These are phyloP conservation scores for Acanthoscelides obtectus DNA, from an alignment of 2,888 invertebrate species.

Conservation along the genomic window DNA sequence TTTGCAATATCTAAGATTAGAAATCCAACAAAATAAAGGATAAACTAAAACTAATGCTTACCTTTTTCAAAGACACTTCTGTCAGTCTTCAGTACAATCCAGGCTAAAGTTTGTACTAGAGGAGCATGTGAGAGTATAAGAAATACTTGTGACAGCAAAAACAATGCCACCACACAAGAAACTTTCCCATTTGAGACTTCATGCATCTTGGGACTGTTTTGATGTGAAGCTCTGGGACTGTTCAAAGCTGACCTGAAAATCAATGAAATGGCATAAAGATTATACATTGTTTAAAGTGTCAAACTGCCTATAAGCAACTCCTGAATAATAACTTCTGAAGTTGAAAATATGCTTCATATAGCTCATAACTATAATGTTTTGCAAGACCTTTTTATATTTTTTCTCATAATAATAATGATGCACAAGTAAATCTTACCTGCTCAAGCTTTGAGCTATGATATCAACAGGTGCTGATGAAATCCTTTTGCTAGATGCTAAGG, in stretches of 20 bases:
- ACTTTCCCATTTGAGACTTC: constrained; percentile 54
- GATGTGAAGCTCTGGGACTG: constrained; percentile 16
- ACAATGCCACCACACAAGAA: constrained; percentile 86
- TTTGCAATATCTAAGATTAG: constrained; percentile 23
- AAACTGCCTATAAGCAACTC: no score
- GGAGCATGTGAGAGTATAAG: constrained; percentile 88
- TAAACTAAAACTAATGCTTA: neutral
- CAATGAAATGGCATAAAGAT: no score
- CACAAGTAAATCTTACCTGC: constrained; percentile 2
- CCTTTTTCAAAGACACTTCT: constrained; percentile 42
- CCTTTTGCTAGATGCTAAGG: constrained; percentile 56
- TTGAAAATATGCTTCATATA: no score
- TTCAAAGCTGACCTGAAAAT: neutral
- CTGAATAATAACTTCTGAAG: no score
- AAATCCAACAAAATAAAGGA: neutral
- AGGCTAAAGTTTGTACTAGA: constrained; percentile 83
- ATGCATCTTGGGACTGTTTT: constrained; percentile 35
- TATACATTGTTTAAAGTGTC: no score
- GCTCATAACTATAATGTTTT: no score
- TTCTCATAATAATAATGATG: no score
- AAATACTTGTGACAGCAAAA: constrained; percentile 91
- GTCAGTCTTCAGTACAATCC: constrained; percentile 85
- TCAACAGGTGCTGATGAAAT: constrained; percentile 51
- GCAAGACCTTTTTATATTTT: no score
- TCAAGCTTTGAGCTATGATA: constrained; percentile 53